Evolutionary conservation across 2,113 vertebrate genomes (phyloP).

Genomic region (Xenus cinereus): DNA sequence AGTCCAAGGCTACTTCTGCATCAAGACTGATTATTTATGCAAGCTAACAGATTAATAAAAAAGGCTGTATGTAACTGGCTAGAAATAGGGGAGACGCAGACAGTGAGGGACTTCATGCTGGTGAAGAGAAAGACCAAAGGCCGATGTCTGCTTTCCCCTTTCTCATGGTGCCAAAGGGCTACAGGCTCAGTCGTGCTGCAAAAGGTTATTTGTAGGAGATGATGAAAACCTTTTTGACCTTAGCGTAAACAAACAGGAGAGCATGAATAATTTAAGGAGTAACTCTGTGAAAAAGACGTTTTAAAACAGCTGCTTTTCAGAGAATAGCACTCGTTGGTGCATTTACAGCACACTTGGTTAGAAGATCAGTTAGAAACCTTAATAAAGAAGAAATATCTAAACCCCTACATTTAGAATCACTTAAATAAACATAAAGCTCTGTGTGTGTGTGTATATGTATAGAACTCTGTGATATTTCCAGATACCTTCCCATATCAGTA

Average conservation of each 20-base stretch:
- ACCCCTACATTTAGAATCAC: background rate
- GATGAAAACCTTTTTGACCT: background rate
- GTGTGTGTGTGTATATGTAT: background rate
- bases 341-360: background rate
- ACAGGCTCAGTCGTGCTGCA: background rate
- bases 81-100: background rate
- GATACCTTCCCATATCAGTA: background rate
- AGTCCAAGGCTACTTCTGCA: background rate
- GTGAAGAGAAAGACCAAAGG: background rate
- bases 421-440: background rate
- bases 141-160: background rate
- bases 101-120: background rate
- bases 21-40: background rate
- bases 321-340: background rate
- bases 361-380: background rate
- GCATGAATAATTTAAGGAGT: background rate
- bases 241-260: background rate
- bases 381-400: background rate
- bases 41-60: background rate
- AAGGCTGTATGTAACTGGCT: background rate
- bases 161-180: background rate
- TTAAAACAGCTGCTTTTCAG: background rate
- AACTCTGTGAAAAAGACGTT: background rate
- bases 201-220: background rate
- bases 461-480: background rate